A percentile compares a stretch with the other conserved stretches of the same genome.
These are phyloP conservation scores for Procavia capensis DNA, from an alignment of 2,113 vertebrate genomes.

Conservation along the genomic window DNA sequence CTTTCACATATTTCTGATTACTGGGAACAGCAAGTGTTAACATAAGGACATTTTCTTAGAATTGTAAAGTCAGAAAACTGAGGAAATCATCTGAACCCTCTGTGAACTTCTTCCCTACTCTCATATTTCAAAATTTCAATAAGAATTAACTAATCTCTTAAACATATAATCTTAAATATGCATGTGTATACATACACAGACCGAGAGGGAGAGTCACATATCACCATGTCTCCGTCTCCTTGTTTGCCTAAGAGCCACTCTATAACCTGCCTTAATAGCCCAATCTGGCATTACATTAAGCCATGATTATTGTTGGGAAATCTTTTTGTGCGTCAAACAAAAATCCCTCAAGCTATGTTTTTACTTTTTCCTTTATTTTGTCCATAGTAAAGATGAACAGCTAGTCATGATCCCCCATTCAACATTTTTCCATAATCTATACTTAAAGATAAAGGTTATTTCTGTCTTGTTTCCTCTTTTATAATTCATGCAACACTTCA, in stretches of 20 bases:
- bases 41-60: neutral
- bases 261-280: neutral
- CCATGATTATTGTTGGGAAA: neutral
- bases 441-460: neutral
- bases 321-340: neutral
- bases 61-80: neutral
- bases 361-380: neutral
- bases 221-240: neutral
- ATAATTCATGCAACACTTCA: neutral
- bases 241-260: slow-evolving; percentile 26
- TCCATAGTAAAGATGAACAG: neutral
- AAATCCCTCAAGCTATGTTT: neutral
- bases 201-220: neutral
- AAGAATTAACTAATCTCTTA: neutral
- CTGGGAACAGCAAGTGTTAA: slow-evolving; percentile 11
- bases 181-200: neutral
- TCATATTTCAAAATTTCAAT: neutral
- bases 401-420: neutral
- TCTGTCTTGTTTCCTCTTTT: neutral
- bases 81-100: slow-evolving; percentile 34
- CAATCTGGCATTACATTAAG: neutral
- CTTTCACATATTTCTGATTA: neutral
- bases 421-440: neutral
- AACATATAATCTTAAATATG: slow-evolving; percentile 1
- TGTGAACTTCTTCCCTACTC: neutral